Base-by-base conservation (phyloP, 2,113 vertebrate genomes). In the Condylura cristata region DNA sequence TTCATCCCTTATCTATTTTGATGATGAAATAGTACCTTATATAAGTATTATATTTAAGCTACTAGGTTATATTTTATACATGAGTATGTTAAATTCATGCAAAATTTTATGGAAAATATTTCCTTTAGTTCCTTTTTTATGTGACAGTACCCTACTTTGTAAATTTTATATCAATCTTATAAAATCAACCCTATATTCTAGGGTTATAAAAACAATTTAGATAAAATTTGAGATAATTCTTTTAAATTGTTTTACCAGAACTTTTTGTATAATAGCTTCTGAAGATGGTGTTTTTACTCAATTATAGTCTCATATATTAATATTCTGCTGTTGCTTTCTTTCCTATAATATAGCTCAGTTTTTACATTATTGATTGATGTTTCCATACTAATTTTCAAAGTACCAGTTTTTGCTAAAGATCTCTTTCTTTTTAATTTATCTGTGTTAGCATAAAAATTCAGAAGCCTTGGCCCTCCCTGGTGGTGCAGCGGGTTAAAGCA, bases 201-300 rank as follows among this genome's bases (percentile, higher is more conserved):
- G 78, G 89, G 83, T 96, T 97, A 97, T 88, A 89, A 93, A 97
- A 95, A 63, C 66, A 96, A 94, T 97, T 97, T 96, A 95, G 39
- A 93, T 96, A 95, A 93, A 93, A 95, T 78, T 66, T 96, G 83
- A 90, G 89, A 95, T 96, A 96, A 96, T 84, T 65, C 3, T 58
- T 87, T 95, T 97, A 95, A 97, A 95, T 86, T 91, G 71, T 78
- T 95, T 90, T 94, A 79, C 87, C 94, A 95, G 89, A 3, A 24
- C 48, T 92, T 97, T 88, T 95, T 26, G 44, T 58, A 60, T 88
- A 89, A 72, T 24, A 76, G 78, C 76, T 96, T 94, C 56, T 65
- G 85, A 76, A 93, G 91, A 39, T 89, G 28, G 44, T 71, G 41
- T 91, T 94, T 80, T 84, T 26, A 76, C 92, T 88, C 65, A 96